A percentile compares a stretch with the other conserved stretches of the same genome.
Conservation (phyloP, 1,140 invertebrate genomes). For the Cryptotermes secundus region DNA sequence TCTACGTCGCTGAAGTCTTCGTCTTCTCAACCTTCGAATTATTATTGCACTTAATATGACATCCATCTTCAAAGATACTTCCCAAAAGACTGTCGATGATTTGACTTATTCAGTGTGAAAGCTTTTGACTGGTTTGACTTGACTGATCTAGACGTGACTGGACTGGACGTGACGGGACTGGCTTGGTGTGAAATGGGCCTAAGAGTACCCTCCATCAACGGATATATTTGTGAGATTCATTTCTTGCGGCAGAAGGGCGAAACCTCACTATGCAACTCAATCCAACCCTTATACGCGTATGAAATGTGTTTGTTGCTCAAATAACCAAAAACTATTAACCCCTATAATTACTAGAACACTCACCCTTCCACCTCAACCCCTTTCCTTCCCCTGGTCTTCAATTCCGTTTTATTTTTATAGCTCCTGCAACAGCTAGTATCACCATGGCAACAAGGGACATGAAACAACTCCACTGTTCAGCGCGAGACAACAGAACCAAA, state of each 20-base stretch:
- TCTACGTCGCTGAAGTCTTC: no score
- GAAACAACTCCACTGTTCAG: no score
- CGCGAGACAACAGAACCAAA: no score
- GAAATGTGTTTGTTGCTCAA: background rate
- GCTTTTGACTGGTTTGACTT: no score
- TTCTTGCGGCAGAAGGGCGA: background rate
- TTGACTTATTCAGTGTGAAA: no score
- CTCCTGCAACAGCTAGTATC: background rate
- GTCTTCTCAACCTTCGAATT: no score
- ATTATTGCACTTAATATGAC: no score
- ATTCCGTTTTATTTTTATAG: background rate
- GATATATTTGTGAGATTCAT: background rate
- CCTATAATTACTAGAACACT: slow-evolving; percentile 10
- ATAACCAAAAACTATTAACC: slow-evolving; percentile 3
- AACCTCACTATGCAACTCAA: background rate
- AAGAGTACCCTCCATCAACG: background rate
- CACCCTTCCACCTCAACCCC: background rate
- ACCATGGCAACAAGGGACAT: background rate
- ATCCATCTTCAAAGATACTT: no score
- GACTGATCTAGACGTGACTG: no score
- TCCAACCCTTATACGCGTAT: background rate
- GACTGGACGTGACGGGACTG: no score
- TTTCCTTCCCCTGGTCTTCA: background rate
- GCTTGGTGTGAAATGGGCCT: no score
- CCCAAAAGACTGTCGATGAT: no score